Evolutionary conservation across 92 coral and sea anemone genomes (phyloP).

Genomic region (Epizoanthus illoricatus): DNA sequence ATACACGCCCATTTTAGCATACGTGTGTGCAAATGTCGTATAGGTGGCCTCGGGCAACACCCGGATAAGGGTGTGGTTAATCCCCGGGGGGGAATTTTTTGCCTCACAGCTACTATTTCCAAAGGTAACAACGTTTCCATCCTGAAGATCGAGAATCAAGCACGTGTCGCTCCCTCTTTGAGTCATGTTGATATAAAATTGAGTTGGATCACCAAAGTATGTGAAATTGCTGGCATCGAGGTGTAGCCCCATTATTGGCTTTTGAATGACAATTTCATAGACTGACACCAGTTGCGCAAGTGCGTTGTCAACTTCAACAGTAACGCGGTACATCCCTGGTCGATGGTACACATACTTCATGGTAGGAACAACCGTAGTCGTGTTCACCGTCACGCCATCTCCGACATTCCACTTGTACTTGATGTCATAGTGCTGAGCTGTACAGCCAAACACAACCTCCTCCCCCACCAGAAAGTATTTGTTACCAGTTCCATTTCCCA

Average conservation of each 20-base stretch:
- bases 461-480: slow-evolving; percentile 59
- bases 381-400: slow-evolving; percentile 49
- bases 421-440: slow-evolving; percentile 65
- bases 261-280: slow-evolving; percentile 51
- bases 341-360: slow-evolving; percentile 50
- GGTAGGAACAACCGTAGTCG: slow-evolving; percentile 42
- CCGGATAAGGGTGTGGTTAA: slow-evolving; percentile 36
- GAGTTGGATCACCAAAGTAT: slow-evolving; percentile 71
- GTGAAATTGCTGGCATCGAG: slow-evolving; percentile 56
- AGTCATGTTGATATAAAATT: slow-evolving; percentile 56
- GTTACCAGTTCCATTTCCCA: slow-evolving; percentile 65
- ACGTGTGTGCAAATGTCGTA: slow-evolving; percentile 54
- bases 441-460: slow-evolving; percentile 51
- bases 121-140: slow-evolving; percentile 50
- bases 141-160: slow-evolving; percentile 58
- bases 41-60: slow-evolving; percentile 44
- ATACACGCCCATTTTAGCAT: slow-evolving; percentile 62
- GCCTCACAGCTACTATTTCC: slow-evolving; percentile 67
- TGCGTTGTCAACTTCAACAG: slow-evolving; percentile 55
- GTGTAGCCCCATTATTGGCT: slow-evolving; percentile 46
- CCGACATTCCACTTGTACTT: slow-evolving; percentile 76
- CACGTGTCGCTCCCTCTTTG: slow-evolving; percentile 70
- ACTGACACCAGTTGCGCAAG: slow-evolving; percentile 53
- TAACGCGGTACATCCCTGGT: slow-evolving; percentile 53
- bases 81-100: slow-evolving; percentile 25